Evolutionary conservation across 1,140 invertebrate species (phyloP), one percentile per base, ranked within the genome.

Genomic region (Lutraria rhynchaena): DNA sequence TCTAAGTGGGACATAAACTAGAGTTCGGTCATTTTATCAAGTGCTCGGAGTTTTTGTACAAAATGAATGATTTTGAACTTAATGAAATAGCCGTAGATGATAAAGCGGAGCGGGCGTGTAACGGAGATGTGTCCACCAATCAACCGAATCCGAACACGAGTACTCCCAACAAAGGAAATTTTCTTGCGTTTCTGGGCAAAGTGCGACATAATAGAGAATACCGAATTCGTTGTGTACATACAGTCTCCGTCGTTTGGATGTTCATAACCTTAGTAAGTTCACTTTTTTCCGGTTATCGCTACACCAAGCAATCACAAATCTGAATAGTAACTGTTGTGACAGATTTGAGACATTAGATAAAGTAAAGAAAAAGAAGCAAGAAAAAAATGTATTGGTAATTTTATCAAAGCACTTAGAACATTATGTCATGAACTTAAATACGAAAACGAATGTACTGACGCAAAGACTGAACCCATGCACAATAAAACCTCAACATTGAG

Each of bases 191-290:
- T n/a, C n/a, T n/a, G n/a, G n/a, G n/a, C n/a, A n/a, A n/a, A n/a
- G n/a, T 65, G 0, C 35, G 61, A 1, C 37, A 65, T 9, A 65
- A 19, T 65, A 22, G 37, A 9, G 71, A 58, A 41, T 74, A 58
- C 71, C 58, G 71, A 60, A 74, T 74, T 37, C 71, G 71, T 41
- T 57, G 58, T 3, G 19, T 74, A 11, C 71, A 74, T 27, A 74
- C 71, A 24, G 11, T 49, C 41, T 74, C 41, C 37, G 51, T 57
- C 44, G 55, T 44, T 4, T 74, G 71, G 71, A 74, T 74, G 71
- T 74, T 74, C 24, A 74, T 74, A 11, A 74, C 71, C 9, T 29
- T 74, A 22, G 71, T 74, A 60, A 15, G 67, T 67, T 11, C 24
- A 71, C 31, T 29, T 17, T 44, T 27, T 19, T 1, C n/a, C 35